Conservation (phyloP, 1,140 invertebrate genomes). For the Hycleus phaleratus region DNA sequence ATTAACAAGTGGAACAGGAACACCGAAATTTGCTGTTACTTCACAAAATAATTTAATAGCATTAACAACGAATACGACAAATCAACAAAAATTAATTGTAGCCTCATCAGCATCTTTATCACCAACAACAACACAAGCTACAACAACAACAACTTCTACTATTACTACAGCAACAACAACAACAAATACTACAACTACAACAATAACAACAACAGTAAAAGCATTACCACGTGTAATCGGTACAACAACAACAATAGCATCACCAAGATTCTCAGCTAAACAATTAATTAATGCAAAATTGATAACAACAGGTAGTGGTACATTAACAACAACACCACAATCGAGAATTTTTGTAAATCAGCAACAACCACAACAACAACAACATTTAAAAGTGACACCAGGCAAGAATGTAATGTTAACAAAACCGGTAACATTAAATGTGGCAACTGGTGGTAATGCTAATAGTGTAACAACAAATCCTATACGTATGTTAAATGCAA, state of each 20-base stretch:
- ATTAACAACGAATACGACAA: slow-evolving; percentile 23
- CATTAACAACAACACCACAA: slow-evolving; percentile 19
- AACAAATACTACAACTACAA: slow-evolving; percentile 32
- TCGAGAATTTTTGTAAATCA: slow-evolving; percentile 32
- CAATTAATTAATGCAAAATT: slow-evolving; percentile 42
- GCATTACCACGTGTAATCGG: slow-evolving; percentile 16
- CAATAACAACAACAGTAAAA: slow-evolving; percentile 14
- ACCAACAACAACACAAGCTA: slow-evolving; percentile 27
- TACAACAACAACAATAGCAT: slow-evolving; percentile 23
- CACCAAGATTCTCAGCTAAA: slow-evolving; percentile 28
- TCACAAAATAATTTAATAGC: slow-evolving; percentile 42
- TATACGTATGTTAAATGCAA: slow-evolving; percentile 49
- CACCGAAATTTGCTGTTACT: slow-evolving; percentile 41
- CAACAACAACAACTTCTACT: slow-evolving; percentile 30
- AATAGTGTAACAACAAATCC: slow-evolving; percentile 14
- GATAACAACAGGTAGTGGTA: slow-evolving; percentile 29
- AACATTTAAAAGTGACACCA: slow-evolving; percentile 27
- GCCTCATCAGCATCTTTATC: slow-evolving; percentile 22
- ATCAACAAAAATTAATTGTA: slow-evolving; percentile 37
- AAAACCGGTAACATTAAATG: slow-evolving; percentile 21
- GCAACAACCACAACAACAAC: slow-evolving; percentile 10
- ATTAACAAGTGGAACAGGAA: slow-evolving; percentile 27
- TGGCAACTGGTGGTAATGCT: slow-evolving; percentile 20
- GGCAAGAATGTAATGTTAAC: slow-evolving; percentile 19
- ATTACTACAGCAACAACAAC: slow-evolving; percentile 20